These are phyloP conservation scores for Lophius americanus DNA, from an alignment of 2,797 vertebrate genomes.

Conservation along the genomic window DNA sequence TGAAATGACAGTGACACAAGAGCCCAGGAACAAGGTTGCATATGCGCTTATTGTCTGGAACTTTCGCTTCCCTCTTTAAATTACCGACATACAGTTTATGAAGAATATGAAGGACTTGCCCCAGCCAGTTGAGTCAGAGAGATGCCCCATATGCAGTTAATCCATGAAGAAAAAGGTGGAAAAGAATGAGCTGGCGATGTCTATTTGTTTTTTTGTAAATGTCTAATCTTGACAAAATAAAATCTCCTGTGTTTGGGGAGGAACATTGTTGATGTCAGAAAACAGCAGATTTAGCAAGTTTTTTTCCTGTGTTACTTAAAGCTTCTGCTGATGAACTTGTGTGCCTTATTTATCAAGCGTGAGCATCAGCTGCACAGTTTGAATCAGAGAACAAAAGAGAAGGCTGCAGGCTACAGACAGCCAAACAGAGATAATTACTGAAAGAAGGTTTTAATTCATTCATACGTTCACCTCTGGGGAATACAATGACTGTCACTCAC, in stretches of 20 bases:
- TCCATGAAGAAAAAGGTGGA: slow-evolving; percentile 5
- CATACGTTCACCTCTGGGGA: not conserved
- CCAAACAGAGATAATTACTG: not conserved
- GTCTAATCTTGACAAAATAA: not conserved
- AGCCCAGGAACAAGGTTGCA: slow-evolving; percentile 43
- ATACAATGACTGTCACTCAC: too few species aligned
- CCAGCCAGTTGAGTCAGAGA: not conserved
- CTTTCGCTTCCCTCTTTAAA: slow-evolving; percentile 38
- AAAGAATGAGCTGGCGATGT: too few species aligned
- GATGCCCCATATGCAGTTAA: not conserved
- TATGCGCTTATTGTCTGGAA: slow-evolving; percentile 33
- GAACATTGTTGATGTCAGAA: slow-evolving; percentile 12
- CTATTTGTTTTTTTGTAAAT: too few species aligned
- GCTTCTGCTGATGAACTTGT: not conserved
- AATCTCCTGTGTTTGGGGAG: slow-evolving; percentile 1
- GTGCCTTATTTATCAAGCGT: slow-evolving; percentile 8
- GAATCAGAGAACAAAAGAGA: not conserved
- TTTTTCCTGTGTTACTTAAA: slow-evolving; percentile 1
- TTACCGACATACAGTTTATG: not conserved
- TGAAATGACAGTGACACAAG: slow-evolving; percentile 52
- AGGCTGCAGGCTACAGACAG: not conserved
- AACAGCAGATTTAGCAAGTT: slow-evolving; percentile 6
- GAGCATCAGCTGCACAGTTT: not conserved
- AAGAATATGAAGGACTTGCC: slow-evolving; percentile 24
- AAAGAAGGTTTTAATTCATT: not conserved